Base-by-base conservation (phyloP, 2,113 vertebrate genomes). In the Carollia perspicillata region DNA sequence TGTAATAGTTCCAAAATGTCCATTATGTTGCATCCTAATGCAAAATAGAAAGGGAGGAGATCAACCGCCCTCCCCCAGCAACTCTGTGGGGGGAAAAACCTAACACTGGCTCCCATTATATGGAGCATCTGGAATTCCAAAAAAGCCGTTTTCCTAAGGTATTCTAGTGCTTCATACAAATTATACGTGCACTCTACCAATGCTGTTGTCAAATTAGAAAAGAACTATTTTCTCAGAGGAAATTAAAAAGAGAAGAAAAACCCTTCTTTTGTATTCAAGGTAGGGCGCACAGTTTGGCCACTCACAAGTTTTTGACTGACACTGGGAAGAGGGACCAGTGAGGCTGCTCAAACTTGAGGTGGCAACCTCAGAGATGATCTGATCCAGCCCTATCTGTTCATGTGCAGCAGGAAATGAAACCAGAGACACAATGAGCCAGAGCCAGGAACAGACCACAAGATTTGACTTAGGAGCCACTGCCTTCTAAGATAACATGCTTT, bases 141-240 rank as follows among this genome's bases (percentile, higher is more conserved):
- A 93, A 95, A 96, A 35, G 60, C 60, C 75, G 20, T 74, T 88
- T 90, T 28, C 81, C 58, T 80, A 60, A 55, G 26, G n/a, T 58
- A 51, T 44, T 72, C 78, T 74, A 83, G 4, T 51, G 47, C 74
- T 85, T 94, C 66, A 77, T 8, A 88, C 16, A 85, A 88, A 96
- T 81, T 77, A 81, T 14, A 90, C 17, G 17, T 79, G 37, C 51
- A 97, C 75, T 79, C 84, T 80, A 84, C 5, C 35, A 88, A 66
- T 75, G 40, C 28, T 94, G 1, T 91, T 65, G 68, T 77, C 35
- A 93, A 87, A 86, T 69, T 77, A 88, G 74, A 69, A 95, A 83
- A 93, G 23, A 93, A 20, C 37, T 1, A 53, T 40, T 80, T 92
- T 65, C 44, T n/a, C 71, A 63, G 49, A 89, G 44, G 47, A 85